Conservation (phyloP, 2,797 vertebrate species). For the Lindbergichthys nudifrons region DNA sequence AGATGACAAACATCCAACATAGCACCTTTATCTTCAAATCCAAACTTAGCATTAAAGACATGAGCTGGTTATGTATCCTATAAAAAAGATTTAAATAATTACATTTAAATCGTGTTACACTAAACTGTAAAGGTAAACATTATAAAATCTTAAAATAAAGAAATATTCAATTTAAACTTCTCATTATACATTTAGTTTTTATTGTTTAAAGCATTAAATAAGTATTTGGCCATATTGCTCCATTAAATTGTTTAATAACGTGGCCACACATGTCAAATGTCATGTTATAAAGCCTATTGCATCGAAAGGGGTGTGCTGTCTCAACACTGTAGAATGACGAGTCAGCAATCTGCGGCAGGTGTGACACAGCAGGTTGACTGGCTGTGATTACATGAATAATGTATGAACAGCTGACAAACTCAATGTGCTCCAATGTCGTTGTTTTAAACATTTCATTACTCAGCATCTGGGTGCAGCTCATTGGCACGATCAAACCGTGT, state of each 20-base stretch:
- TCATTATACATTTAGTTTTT: no score
- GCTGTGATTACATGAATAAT: slow-evolving; percentile 83
- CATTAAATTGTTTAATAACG: no score
- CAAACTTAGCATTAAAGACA: not conserved
- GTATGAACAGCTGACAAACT: slow-evolving; percentile 66
- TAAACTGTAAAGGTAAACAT: no score
- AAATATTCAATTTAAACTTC: no score
- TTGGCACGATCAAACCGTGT: slow-evolving; percentile 32
- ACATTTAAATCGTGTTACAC: no score
- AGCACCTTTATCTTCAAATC: not conserved
- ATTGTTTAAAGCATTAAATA: no score
- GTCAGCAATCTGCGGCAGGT: slow-evolving; percentile 68
- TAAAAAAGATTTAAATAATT: not conserved
- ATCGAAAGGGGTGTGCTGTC: not conserved
- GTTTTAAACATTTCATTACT: slow-evolving; percentile 86
- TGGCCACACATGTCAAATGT: no score
- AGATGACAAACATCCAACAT: slow-evolving; percentile 55
- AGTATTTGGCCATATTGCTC: no score
- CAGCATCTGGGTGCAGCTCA: slow-evolving; percentile 34
- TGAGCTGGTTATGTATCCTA: not conserved
- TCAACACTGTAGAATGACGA: slow-evolving; percentile 24
- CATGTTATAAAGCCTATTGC: no score
- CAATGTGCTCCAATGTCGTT: slow-evolving; percentile 64
- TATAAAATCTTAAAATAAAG: no score
- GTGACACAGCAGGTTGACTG: slow-evolving; percentile 57